Percentiles rank a stretch among this genome's conserved stretches.
These are phyloP conservation scores for Tetragonisca angustula DNA, from an alignment of 2,888 invertebrate species.

Conservation along the genomic window DNA sequence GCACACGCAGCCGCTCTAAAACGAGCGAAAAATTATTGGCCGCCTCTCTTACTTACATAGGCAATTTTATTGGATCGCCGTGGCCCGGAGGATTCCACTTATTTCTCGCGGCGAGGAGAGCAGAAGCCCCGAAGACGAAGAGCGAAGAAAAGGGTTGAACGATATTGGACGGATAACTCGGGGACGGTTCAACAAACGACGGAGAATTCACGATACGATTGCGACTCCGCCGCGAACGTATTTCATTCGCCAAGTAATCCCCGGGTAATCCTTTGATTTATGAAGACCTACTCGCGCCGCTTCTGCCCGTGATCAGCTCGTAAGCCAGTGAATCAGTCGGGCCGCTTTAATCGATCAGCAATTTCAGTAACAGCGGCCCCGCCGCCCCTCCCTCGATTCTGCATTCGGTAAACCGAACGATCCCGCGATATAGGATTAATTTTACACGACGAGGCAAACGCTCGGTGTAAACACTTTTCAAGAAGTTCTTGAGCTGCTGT, in stretches of 20 bases:
- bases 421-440: background rate
- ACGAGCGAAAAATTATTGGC: constrained; percentile 35
- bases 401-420: background rate
- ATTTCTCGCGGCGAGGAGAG: background rate
- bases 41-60: constrained; percentile 36
- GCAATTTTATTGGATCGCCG: constrained; percentile 33
- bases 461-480: background rate
- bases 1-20: constrained; percentile 6
- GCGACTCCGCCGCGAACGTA: constrained; percentile 21
- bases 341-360: constrained; percentile 58
- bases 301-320: constrained; percentile 39
- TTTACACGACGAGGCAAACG: background rate
- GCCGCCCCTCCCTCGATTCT: background rate
- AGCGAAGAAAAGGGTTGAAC: background rate
- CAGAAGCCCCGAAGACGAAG: too few relatives aligned
- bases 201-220: constrained; percentile 41
- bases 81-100: background rate
- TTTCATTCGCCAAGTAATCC: constrained; percentile 57
- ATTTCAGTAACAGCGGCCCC: constrained; percentile 31
- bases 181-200: constrained; percentile 25
- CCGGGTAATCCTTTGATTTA: constrained; percentile 60
- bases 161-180: background rate
- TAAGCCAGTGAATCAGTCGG: constrained; percentile 56
- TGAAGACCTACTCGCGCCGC: constrained; percentile 50
- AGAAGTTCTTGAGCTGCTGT: background rate